phyloP scores from a whole-genome alignment of 2,888 invertebrate species.

The Alcis repandata region DNA sequence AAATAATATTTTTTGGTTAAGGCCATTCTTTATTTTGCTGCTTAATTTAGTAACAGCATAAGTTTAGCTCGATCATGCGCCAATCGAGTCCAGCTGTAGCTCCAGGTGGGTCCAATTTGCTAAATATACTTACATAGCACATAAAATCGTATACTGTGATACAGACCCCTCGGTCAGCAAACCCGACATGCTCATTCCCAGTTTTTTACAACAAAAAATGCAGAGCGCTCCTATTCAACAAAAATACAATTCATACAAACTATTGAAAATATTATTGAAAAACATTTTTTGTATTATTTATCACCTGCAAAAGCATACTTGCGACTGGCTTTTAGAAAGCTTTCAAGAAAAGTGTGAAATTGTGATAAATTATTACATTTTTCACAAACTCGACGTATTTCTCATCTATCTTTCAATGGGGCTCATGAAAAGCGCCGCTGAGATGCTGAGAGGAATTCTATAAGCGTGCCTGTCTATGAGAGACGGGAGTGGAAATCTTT shows the following conservation, averaged over 20 bases:
- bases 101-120: no score
- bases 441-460: slow-evolving; percentile 14
- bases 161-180: no score
- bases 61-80: no score
- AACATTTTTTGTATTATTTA: slow-evolving; percentile 18
- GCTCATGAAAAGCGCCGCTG: slow-evolving; percentile 6
- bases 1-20: no score
- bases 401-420: slow-evolving; percentile 28
- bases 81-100: no score
- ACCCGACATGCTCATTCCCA: no score
- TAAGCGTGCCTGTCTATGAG: neutral
- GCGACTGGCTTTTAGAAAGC: slow-evolving; percentile 27
- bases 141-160: no score
- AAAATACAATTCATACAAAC: neutral
- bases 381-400: slow-evolving; percentile 19
- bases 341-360: slow-evolving; percentile 20
- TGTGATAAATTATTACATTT: slow-evolving; percentile 24
- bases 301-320: slow-evolving; percentile 1
- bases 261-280: slow-evolving; percentile 2
- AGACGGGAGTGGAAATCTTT: neutral
- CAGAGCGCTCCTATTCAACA: neutral
- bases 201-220: neutral
- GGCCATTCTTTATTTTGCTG: no score
- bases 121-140: no score
- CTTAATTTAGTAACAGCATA: no score